Conservation (phyloP, 2,888 invertebrate species). For the Carcina quercana region DNA sequence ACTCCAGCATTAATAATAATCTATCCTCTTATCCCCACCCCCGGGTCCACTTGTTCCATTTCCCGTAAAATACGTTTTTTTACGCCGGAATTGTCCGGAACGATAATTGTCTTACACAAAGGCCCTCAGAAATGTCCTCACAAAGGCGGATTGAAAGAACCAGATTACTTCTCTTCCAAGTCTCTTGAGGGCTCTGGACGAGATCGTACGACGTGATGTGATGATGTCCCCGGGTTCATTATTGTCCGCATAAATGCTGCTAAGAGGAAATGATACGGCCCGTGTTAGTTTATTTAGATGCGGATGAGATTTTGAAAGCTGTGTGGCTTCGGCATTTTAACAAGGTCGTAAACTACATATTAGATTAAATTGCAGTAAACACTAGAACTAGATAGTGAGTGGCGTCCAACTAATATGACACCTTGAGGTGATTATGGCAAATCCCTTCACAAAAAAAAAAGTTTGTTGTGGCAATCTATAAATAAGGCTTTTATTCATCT, state of each 20-base stretch:
- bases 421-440: too few species aligned
- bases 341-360: too few species aligned
- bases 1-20: constrained; percentile 24
- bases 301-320: background rate
- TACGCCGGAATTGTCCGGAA: constrained; percentile 42
- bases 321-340: too few species aligned
- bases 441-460: too few species aligned
- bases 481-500: too few species aligned
- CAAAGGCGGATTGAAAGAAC: constrained; percentile 61
- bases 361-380: too few species aligned
- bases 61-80: constrained; percentile 49
- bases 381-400: too few species aligned
- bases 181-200: constrained; percentile 19
- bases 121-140: constrained; percentile 50
- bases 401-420: too few species aligned
- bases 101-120: constrained; percentile 65
- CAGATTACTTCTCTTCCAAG: constrained; percentile 45
- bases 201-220: constrained; percentile 9
- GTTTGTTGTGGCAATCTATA: too few species aligned
- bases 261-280: constrained; percentile 2
- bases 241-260: constrained; percentile 7
- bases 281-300: constrained; percentile 3
- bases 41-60: constrained; percentile 25
- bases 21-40: constrained; percentile 15
- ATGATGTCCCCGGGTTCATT: constrained; percentile 14